A percentile compares a stretch with the other conserved stretches of the same genome.
Conservation (phyloP, 2,888 invertebrate species). For the Drosophila neoperkinsi region DNA sequence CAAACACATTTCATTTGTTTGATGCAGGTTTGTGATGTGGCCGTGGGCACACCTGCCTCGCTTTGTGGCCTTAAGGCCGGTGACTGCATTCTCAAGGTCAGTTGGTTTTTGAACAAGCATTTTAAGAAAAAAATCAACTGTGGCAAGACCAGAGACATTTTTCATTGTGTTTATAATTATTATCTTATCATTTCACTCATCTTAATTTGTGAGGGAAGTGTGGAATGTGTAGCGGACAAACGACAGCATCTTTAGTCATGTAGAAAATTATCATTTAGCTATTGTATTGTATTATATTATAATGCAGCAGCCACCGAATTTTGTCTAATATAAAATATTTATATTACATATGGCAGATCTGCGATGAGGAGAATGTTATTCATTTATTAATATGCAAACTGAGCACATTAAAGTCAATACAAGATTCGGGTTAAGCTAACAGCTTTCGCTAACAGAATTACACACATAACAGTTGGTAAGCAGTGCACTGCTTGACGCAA, state of each 20-base stretch:
- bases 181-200: not conserved
- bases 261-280: not conserved
- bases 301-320: not conserved
- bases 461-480: constrained; percentile 8
- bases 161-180: not conserved
- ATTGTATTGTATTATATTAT: not conserved
- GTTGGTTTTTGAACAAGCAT: constrained; percentile 65
- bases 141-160: not conserved
- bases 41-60: constrained; percentile 88
- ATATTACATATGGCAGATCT: not conserved
- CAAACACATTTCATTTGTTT: not conserved
- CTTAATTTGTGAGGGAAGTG: not conserved
- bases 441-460: not conserved
- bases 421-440: constrained; percentile 1
- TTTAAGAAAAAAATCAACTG: constrained; percentile 3
- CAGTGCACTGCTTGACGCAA: constrained; percentile 20
- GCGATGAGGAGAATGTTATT: not conserved
- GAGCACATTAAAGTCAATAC: not conserved
- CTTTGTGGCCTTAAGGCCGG: constrained; percentile 89
- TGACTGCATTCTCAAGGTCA: constrained; percentile 90
- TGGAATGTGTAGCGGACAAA: not conserved
- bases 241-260: not conserved
- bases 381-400: not conserved
- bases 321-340: not conserved
- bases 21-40: constrained; percentile 88